Percentiles rank a stretch among this genome's conserved stretches.
Evolutionary conservation across 2,797 vertebrate genomes (phyloP).

Genomic region (Crossoptilon crossoptilon): DNA sequence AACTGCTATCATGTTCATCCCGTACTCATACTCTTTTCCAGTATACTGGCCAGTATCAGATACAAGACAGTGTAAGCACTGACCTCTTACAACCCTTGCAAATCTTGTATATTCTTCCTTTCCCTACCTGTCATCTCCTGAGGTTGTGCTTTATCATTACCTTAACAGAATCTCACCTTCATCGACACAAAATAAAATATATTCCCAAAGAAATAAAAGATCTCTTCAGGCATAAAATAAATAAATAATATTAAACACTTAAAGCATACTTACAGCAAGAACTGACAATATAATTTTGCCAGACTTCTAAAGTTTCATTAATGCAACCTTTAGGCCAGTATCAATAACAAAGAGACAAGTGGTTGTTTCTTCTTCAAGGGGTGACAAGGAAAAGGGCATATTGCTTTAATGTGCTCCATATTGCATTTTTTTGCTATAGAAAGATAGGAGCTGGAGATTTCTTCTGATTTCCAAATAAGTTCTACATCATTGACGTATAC

Average conservation of each 20-base stretch:
- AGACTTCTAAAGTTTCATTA: neutral
- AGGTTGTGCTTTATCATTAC: neutral
- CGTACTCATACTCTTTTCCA: neutral
- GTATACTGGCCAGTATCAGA: neutral
- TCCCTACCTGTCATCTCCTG: neutral
- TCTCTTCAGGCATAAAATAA: neutral
- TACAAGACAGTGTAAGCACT: neutral
- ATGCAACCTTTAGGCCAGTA: neutral
- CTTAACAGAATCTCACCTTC: neutral
- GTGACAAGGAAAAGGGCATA: neutral
- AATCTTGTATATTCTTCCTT: neutral
- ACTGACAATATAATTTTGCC: neutral
- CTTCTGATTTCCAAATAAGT: neutral
- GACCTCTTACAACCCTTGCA: neutral
- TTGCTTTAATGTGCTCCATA: neutral
- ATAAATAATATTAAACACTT: neutral
- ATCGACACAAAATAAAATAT: neutral
- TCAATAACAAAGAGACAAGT: neutral
- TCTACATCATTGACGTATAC: neutral
- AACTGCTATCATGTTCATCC: neutral
- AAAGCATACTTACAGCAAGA: neutral
- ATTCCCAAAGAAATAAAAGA: neutral
- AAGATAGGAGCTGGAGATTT: neutral
- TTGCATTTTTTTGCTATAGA: neutral
- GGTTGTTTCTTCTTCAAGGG: neutral